Base-by-base conservation (phyloP, 2,888 invertebrate genomes). In the Prosopocoilus inquinatus region DNA sequence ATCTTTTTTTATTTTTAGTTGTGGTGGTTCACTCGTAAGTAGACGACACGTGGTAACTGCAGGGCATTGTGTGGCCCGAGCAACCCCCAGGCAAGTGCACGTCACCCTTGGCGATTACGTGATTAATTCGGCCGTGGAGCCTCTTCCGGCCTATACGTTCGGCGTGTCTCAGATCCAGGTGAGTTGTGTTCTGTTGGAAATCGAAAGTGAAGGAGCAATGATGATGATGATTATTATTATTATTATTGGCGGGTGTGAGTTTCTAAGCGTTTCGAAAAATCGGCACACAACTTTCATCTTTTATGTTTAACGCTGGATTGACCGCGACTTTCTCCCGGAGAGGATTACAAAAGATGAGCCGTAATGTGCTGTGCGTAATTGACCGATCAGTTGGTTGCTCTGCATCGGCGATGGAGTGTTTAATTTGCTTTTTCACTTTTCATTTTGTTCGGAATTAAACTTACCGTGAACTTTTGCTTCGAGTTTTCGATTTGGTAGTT, bases 71-170 rank as follows among this genome's bases (percentile, higher is more conserved):
- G 95, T 95, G 20, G 94, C 95, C 48, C 87, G 94, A 67, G 93
- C 94, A 45, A 88, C 90, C 58, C 92, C 95, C 0, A 84, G 91
- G 50, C 94, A 94, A 79, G 94, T 95, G 7, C 91, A 94, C 67
- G 94, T 95, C 50, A 95, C 94, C 0, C 80, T 92, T 0, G 92
- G 95, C 1, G 95, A 95, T 76, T 95, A 95, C 79, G 93, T 95
- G 67, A 93, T 95, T 71, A 94, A 95, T 78, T 94, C 94, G 0
- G 94, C 94, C 0, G 89, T 91, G 3, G 95, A 95, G 73, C 91
- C 94, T 0, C 78, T 95, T 53, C 94, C 94, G 0, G 94, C 94
- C 0, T 93, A 94, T 70, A 94, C 94, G 0, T 94, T 94, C 70
- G 93, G 94, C 32, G 95, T 95, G n/a, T 81, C 91, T 41, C 86